Conservation (phyloP, 2,888 invertebrate genomes). For the Hecatera dysodea region DNA sequence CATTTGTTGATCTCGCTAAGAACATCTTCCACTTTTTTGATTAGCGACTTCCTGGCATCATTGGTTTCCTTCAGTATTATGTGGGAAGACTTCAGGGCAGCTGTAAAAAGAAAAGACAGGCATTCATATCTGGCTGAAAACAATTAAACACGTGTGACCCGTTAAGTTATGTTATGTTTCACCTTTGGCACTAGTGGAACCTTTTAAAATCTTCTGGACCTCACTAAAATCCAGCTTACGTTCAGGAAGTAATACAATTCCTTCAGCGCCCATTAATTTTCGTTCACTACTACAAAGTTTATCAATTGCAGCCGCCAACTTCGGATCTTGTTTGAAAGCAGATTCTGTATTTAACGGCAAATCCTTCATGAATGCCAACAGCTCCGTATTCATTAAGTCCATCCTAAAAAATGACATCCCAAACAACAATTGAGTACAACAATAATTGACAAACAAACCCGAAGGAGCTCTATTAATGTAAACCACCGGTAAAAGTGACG, state of each 20-base stretch:
- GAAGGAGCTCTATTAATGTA: constrained; percentile 83
- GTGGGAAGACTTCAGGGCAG: constrained; percentile 64
- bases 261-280: constrained; percentile 50
- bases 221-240: constrained; percentile 83
- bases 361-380: constrained; percentile 76
- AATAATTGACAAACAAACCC: constrained; percentile 85
- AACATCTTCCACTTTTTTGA: constrained; percentile 86
- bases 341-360: constrained; percentile 71
- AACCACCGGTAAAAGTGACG: constrained; percentile 86
- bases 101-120: constrained; percentile 46
- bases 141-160: not conserved
- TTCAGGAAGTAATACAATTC: constrained; percentile 75
- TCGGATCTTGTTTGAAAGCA: constrained; percentile 82
- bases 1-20: constrained; percentile 82
- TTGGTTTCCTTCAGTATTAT: constrained; percentile 70
- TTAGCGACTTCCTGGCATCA: constrained; percentile 73
- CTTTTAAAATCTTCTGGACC: constrained; percentile 78
- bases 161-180: not conserved
- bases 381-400: constrained; percentile 84
- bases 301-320: constrained; percentile 82
- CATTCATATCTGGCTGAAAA: not conserved
- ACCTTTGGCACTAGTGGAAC: constrained; percentile 67
- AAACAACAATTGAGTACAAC: constrained; percentile 77
- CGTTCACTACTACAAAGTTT: constrained; percentile 74
- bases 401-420: constrained; percentile 78